These are phyloP conservation scores for Octonoba sinensis DNA, from an alignment of 2,888 invertebrate genomes.

Conservation along the genomic window DNA sequence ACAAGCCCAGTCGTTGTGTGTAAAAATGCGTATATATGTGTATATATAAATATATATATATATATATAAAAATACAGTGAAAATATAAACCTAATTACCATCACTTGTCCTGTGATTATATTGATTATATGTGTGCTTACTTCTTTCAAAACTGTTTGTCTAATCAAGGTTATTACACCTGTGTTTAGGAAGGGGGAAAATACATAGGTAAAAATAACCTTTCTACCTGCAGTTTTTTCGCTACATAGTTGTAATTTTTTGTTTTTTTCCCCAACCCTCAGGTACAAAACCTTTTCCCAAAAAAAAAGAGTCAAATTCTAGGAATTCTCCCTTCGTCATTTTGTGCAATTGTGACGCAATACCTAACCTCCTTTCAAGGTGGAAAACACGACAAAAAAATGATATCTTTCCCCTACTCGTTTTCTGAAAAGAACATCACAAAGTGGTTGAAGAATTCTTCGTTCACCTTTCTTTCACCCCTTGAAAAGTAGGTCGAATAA, in stretches of 20 bases:
- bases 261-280: too few species aligned
- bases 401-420: background rate
- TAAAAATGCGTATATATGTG: too few species aligned
- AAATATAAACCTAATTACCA: too few species aligned
- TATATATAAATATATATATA: too few species aligned
- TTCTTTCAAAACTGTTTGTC: too few species aligned
- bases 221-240: background rate
- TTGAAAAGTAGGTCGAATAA: slow-evolving; percentile 46
- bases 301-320: too few species aligned
- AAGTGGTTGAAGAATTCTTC: slow-evolving; percentile 1
- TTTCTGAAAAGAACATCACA: background rate
- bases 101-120: too few species aligned
- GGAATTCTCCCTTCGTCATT: background rate
- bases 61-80: too few species aligned
- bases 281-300: too few species aligned
- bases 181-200: background rate
- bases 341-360: slow-evolving; percentile 32
- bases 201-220: slow-evolving; percentile 13
- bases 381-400: background rate
- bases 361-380: slow-evolving; percentile 40
- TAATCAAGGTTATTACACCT: background rate
- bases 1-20: too few species aligned
- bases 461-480: slow-evolving; percentile 25
- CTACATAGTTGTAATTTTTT: background rate
- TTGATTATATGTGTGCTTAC: too few species aligned